phyloP scores from a whole-genome alignment of 1,140 invertebrate genomes.

The Drepana arcuata region DNA sequence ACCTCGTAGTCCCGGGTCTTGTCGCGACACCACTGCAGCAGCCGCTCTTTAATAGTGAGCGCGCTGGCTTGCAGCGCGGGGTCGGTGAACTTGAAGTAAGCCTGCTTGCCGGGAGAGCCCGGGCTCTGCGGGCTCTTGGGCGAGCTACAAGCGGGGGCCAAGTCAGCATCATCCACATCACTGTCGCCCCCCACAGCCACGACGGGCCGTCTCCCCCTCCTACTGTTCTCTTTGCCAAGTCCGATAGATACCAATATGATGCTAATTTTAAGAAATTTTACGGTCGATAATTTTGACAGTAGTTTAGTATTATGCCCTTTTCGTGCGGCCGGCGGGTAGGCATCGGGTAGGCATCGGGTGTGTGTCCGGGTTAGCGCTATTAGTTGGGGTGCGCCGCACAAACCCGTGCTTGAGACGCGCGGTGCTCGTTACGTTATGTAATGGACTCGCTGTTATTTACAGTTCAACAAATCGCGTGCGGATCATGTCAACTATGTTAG shows the following conservation, averaged over 20 bases:
- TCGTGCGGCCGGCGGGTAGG: no score
- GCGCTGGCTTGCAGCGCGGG: slow-evolving; percentile 88
- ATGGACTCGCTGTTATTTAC: slow-evolving; percentile 7
- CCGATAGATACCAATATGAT: no score
- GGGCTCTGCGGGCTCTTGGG: slow-evolving; percentile 76
- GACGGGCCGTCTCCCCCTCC: no score
- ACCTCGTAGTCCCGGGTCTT: slow-evolving; percentile 98
- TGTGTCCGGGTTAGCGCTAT: no score
- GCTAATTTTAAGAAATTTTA: no score
- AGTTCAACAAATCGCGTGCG: not conserved
- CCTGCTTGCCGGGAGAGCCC: slow-evolving; percentile 67
- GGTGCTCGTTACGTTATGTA: slow-evolving; percentile 34
- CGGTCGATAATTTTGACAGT: no score
- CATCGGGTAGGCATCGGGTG: no score
- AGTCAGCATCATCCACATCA: no score
- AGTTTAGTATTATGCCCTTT: no score
- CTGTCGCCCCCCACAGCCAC: no score
- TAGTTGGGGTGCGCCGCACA: slow-evolving; percentile 20
- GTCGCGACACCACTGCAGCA: slow-evolving; percentile 95
- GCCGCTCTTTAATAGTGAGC: slow-evolving; percentile 94
- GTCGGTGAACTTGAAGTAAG: slow-evolving; percentile 90
- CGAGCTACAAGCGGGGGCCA: slow-evolving; percentile 79
- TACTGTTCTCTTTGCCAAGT: no score
- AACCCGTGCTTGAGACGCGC: slow-evolving; percentile 22
- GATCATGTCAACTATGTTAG: no score